Conservation (phyloP, 92 coral and sea anemone species). For the Palythoa caribaeorum region DNA sequence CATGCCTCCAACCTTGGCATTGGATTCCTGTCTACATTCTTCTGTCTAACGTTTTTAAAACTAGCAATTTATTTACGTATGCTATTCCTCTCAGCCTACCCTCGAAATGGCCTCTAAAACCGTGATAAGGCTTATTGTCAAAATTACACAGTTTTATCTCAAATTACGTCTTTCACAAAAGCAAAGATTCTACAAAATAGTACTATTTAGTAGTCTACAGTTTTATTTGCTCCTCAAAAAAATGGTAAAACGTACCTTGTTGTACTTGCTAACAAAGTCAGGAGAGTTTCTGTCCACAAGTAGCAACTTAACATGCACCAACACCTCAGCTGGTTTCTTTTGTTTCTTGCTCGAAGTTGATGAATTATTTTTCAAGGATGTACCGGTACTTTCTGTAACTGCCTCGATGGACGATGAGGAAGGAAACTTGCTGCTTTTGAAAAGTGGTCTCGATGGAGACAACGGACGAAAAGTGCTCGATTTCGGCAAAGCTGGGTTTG, state of each 20-base stretch:
- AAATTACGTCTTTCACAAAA: no score
- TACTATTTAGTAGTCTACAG: no score
- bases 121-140: no score
- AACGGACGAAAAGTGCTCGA: conserved; percentile 67
- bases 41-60: no score
- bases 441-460: conserved; percentile 93
- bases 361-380: conserved; percentile 21
- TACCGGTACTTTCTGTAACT: conserved; percentile 55
- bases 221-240: not conserved
- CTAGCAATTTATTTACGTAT: no score
- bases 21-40: no score
- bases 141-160: no score
- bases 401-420: conserved; percentile 66
- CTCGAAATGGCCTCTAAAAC: no score
- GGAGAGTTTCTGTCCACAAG: conserved; percentile 81
- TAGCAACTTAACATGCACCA: conserved; percentile 72
- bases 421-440: conserved; percentile 74
- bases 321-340: conserved; percentile 65
- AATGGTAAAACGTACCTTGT: conserved; percentile 65
- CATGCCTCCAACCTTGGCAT: no score
- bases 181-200: no score
- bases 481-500: conserved; percentile 71
- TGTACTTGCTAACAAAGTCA: conserved; percentile 79
- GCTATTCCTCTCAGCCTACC: no score
- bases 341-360: conserved; percentile 41